Conservation (phyloP, 2,797 vertebrate species). For the Benthosema pterotum region DNA sequence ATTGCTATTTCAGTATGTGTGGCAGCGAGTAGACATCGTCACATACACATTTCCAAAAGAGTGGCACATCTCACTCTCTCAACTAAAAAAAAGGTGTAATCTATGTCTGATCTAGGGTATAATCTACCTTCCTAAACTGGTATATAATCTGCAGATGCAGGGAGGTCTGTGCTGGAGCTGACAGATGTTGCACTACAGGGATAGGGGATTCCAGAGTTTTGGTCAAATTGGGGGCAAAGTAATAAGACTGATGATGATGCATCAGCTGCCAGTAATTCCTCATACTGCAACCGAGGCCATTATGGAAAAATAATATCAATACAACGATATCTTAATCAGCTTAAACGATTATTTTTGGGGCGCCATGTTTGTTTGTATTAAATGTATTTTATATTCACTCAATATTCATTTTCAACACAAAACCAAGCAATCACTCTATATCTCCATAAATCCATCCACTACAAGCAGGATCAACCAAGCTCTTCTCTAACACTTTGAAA, state of each 20-base stretch:
- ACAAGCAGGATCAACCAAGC: not conserved
- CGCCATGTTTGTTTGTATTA: too few relatives aligned
- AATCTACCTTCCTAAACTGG: conserved; percentile 34
- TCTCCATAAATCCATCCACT: not conserved
- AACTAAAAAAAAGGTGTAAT: not conserved
- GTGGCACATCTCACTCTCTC: not conserved
- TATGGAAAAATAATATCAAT: too few relatives aligned
- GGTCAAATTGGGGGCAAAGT: conserved; percentile 23
- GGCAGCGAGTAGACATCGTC: too few relatives aligned
- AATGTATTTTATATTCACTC: too few relatives aligned
- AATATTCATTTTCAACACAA: too few relatives aligned
- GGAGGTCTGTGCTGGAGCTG: not conserved
- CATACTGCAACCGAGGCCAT: too few relatives aligned
- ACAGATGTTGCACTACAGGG: conserved; percentile 42
- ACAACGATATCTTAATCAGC: too few relatives aligned
- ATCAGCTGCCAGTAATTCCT: too few relatives aligned
- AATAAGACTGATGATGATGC: not conserved
- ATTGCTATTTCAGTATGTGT: not conserved
- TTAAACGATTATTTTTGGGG: too few relatives aligned
- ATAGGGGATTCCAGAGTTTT: not conserved
- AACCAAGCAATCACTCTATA: too few relatives aligned
- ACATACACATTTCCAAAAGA: not conserved
- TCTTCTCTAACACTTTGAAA: not conserved
- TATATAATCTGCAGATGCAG: conserved; percentile 39
- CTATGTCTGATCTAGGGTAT: conserved; percentile 25